Percentiles rank a stretch among this genome's conserved stretches.
phyloP scores from a whole-genome alignment of 2,888 invertebrate species.

The Cryptus armator region DNA sequence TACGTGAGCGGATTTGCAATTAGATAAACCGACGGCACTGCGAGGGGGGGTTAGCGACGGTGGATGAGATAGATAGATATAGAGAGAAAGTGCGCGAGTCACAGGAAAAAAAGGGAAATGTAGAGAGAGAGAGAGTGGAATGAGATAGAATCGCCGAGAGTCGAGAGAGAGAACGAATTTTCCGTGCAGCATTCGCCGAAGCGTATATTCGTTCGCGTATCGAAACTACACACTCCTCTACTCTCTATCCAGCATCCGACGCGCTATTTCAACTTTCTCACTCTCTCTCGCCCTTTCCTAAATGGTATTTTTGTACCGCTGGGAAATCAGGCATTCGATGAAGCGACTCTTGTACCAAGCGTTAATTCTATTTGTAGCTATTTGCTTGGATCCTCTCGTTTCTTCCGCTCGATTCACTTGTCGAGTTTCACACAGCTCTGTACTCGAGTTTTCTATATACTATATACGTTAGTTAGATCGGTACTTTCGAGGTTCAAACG shows the following conservation, averaged over 20 bases:
- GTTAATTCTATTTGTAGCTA: constrained; percentile 80
- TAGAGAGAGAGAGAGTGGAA: constrained; percentile 10
- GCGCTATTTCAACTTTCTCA: constrained; percentile 39
- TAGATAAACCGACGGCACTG: constrained; percentile 65
- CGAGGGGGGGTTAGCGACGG: constrained; percentile 32
- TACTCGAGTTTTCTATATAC: not conserved
- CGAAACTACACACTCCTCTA: constrained; percentile 24
- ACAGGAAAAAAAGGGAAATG: constrained; percentile 7
- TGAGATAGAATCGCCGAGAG: constrained; percentile 32
- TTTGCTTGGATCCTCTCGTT: constrained; percentile 71
- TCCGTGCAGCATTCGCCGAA: constrained; percentile 46
- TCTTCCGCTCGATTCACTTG: constrained; percentile 45
- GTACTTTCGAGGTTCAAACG: too few species aligned
- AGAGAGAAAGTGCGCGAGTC: not conserved
- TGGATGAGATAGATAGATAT: constrained; percentile 24
- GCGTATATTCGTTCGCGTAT: constrained; percentile 36
- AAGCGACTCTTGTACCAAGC: constrained; percentile 74
- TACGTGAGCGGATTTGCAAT: constrained; percentile 70
- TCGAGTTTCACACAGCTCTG: constrained; percentile 38
- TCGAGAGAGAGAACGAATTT: constrained; percentile 71
- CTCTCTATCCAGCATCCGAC: constrained; percentile 4
- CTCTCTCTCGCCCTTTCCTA: constrained; percentile 65
- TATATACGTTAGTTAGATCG: not conserved
- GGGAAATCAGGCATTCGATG: constrained; percentile 81
- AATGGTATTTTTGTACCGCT: constrained; percentile 78